These are phyloP conservation scores for Oreamnos americanus DNA, from an alignment of 2,113 vertebrate species.

Conservation along the genomic window DNA sequence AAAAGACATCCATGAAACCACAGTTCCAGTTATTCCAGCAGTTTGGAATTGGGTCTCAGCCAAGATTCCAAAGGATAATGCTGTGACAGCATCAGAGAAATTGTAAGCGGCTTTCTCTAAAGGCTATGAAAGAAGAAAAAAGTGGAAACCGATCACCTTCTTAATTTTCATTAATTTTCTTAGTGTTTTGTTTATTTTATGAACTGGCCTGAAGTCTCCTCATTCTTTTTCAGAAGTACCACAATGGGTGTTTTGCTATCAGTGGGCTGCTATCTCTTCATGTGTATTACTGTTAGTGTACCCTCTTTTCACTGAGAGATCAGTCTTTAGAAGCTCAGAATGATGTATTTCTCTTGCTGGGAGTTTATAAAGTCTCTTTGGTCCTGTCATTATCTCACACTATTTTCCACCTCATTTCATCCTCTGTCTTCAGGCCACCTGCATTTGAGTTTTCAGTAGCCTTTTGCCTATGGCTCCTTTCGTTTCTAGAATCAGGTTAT, in stretches of 20 bases:
- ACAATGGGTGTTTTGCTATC: fast-evolving
- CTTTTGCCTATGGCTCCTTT: not conserved
- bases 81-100: not conserved
- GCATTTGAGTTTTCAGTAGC: not conserved
- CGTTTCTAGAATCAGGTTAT: not conserved
- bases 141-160: not conserved
- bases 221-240: not conserved
- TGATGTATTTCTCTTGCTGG: not conserved
- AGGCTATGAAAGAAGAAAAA: not conserved
- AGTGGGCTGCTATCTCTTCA: not conserved
- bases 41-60: not conserved
- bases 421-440: not conserved
- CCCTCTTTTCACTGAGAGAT: not conserved
- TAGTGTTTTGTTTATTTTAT: not conserved
- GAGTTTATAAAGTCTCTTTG: not conserved
- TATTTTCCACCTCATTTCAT: not conserved
- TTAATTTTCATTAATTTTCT: not conserved
- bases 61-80: not conserved
- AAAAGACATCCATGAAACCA: not conserved
- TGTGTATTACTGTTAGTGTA: fast-evolving
- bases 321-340: not conserved
- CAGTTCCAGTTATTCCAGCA: not conserved
- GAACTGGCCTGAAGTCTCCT: not conserved
- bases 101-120: not conserved
- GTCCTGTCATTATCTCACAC: not conserved